Percentiles rank a stretch among this genome's conserved stretches.
phyloP scores from a whole-genome alignment of 2,113 vertebrate species.

The Strix aluco region DNA sequence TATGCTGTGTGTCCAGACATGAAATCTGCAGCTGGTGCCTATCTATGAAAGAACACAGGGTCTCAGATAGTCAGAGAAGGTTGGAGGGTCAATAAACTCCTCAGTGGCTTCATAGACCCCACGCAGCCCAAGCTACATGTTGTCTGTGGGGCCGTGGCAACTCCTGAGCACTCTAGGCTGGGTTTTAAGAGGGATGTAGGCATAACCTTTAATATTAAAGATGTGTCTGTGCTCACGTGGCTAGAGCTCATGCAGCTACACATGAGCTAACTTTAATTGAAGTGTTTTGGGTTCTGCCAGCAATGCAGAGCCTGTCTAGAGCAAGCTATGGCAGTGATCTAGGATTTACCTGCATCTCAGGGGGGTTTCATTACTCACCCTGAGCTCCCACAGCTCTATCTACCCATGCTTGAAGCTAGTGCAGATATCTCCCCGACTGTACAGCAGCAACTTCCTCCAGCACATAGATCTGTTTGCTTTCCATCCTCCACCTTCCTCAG shows the following conservation, averaged over 20 bases:
- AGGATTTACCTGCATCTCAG: neutral
- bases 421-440: neutral
- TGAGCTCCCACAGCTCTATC: neutral
- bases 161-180: neutral
- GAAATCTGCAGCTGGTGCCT: neutral
- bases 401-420: neutral
- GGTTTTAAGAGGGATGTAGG: neutral
- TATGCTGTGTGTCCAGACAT: neutral
- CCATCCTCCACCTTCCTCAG: neutral
- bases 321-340: neutral
- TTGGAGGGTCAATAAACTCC: neutral
- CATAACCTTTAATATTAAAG: neutral
- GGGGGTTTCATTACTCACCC: neutral
- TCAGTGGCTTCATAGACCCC: neutral
- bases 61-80: neutral
- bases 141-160: rapidly evolving
- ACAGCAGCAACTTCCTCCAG: neutral
- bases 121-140: neutral
- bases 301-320: neutral
- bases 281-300: neutral
- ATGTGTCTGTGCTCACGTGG: rapidly evolving
- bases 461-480: neutral
- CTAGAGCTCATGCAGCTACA: neutral
- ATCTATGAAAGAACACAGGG: rapidly evolving
- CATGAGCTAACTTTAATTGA: neutral